phyloP scores from a whole-genome alignment of 2,113 vertebrate species.

The Silurus meridionalis region DNA sequence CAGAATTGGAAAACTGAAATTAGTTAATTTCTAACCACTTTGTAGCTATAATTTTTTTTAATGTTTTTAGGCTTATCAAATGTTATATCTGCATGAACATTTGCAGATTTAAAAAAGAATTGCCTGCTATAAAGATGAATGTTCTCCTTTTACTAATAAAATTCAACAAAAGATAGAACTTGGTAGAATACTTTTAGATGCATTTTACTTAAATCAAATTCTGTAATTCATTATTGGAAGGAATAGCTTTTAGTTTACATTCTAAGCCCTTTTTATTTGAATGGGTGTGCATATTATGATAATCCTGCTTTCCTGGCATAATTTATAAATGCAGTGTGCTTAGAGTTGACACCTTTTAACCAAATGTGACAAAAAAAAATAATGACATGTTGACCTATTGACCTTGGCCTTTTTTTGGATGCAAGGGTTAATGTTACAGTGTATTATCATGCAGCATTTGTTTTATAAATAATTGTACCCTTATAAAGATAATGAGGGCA shows the following conservation, averaged over 20 bases:
- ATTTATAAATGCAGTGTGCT: neutral
- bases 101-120: too few species aligned
- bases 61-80: too few species aligned
- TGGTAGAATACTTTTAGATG: neutral
- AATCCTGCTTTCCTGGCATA: neutral
- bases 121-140: too few species aligned
- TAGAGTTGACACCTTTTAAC: neutral
- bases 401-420: neutral
- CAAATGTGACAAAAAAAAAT: neutral
- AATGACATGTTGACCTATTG: neutral
- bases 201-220: neutral
- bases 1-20: too few species aligned
- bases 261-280: neutral
- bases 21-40: too few species aligned
- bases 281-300: neutral
- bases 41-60: too few species aligned
- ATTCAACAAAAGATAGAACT: too few species aligned
- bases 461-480: neutral
- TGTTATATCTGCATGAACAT: too few species aligned
- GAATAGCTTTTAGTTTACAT: neutral
- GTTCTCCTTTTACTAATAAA: too few species aligned
- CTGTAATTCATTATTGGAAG: neutral
- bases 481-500: neutral
- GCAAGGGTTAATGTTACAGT: neutral
- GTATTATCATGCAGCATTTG: neutral